These are phyloP conservation scores for Aplodontia rufa DNA, from an alignment of 2,113 vertebrate species.

Conservation along the genomic window DNA sequence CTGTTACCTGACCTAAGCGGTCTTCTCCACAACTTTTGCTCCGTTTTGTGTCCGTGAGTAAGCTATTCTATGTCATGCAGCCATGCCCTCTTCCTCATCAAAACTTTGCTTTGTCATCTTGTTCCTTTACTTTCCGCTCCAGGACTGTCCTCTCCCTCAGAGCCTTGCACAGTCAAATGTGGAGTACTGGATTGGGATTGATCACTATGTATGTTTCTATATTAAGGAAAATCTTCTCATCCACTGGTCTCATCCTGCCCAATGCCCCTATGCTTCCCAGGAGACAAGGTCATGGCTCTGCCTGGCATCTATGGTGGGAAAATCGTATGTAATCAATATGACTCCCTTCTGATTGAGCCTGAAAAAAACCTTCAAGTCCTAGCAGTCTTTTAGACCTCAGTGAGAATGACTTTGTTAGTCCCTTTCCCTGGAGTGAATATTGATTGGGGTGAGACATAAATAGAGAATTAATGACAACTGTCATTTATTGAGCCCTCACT, in stretches of 20 bases:
- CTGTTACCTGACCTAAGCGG: rapidly evolving
- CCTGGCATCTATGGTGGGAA: neutral
- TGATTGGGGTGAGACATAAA: neutral
- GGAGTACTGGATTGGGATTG: rapidly evolving
- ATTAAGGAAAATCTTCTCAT: neutral
- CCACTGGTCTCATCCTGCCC: neutral
- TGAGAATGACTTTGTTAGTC: neutral
- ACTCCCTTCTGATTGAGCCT: neutral
- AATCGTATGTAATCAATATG: neutral
- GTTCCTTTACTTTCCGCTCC: neutral
- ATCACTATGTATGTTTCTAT: rapidly evolving
- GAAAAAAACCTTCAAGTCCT: neutral
- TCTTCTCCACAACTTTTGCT: neutral
- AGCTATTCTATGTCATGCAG: neutral
- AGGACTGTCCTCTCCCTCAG: neutral
- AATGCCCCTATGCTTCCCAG: neutral
- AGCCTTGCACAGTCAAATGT: neutral
- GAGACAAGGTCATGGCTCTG: neutral
- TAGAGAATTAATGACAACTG: neutral
- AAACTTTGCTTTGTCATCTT: neutral
- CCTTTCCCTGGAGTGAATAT: neutral
- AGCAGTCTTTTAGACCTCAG: neutral
- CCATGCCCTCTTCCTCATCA: neutral
- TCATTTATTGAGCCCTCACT: neutral
- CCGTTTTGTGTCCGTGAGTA: too few species aligned